These are phyloP conservation scores for Apostichopus leukothele DNA, from an alignment of 53 echinoderm and acorn worm species.

Conservation along the genomic window DNA sequence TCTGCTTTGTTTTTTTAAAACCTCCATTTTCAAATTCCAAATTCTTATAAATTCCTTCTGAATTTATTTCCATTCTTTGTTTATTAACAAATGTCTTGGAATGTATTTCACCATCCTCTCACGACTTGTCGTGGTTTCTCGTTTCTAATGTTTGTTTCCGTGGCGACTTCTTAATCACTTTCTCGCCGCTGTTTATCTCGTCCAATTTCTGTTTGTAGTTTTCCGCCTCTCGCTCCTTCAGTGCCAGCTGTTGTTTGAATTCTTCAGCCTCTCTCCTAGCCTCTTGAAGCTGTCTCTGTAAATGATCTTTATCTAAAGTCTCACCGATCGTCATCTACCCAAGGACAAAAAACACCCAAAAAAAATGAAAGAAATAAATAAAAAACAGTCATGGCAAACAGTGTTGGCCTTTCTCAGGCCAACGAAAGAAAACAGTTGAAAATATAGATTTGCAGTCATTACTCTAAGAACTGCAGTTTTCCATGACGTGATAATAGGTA, in stretches of 20 bases:
- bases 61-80: no score
- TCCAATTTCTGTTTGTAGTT: conserved; percentile 60
- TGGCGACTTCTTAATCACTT: conserved; percentile 19
- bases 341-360: neutral
- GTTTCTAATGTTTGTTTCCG: conserved; percentile 25
- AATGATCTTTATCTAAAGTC: conserved; percentile 1
- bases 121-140: conserved; percentile 19
- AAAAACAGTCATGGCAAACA: neutral
- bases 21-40: no score
- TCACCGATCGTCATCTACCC: conserved; percentile 18
- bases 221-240: conserved; percentile 66
- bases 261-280: conserved; percentile 65
- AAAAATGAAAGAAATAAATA: neutral
- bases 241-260: conserved; percentile 63
- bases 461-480: no score
- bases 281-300: conserved; percentile 60
- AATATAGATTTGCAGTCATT: no score
- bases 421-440: no score
- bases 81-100: no score
- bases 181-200: conserved; percentile 47
- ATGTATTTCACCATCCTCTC: neutral
- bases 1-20: no score
- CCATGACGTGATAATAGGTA: no score
- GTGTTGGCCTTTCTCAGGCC: neutral
- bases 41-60: no score